Conservation (phyloP, 2,797 vertebrate species). For the Echiichthys vipera region DNA sequence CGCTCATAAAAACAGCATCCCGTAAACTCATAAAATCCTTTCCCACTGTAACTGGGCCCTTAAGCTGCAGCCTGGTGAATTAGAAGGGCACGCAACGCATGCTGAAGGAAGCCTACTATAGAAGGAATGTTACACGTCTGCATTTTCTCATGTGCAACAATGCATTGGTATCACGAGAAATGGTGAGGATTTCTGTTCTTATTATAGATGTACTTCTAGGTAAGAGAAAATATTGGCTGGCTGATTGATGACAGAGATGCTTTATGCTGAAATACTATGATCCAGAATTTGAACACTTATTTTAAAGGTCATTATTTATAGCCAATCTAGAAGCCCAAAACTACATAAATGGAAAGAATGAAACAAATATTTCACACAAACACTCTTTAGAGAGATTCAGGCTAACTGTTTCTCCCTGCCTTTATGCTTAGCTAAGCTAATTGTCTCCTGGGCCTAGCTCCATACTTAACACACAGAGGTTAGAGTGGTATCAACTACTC, state of each 20-base stretch:
- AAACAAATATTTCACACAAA: too few species aligned
- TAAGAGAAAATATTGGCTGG: neutral
- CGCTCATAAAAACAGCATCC: constrained; percentile 81
- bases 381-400: neutral
- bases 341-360: too few species aligned
- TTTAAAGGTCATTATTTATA: neutral
- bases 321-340: neutral
- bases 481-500: neutral
- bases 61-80: constrained; percentile 67
- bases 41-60: constrained; percentile 75
- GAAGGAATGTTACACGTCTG: constrained; percentile 41
- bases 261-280: neutral
- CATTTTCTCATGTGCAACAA: constrained; percentile 13
- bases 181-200: neutral
- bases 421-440: neutral
- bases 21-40: constrained; percentile 79
- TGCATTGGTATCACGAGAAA: neutral
- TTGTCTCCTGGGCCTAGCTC: neutral
- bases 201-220: neutral
- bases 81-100: constrained; percentile 62
- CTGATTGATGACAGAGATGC: neutral
- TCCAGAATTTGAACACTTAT: too few species aligned
- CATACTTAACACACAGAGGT: neutral
- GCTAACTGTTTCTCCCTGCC: neutral
- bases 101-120: constrained; percentile 34